Percentiles rank a stretch among this genome's conserved stretches.
Evolutionary conservation across 2,797 vertebrate species (phyloP).

Genomic region (Ceryle rudis): DNA sequence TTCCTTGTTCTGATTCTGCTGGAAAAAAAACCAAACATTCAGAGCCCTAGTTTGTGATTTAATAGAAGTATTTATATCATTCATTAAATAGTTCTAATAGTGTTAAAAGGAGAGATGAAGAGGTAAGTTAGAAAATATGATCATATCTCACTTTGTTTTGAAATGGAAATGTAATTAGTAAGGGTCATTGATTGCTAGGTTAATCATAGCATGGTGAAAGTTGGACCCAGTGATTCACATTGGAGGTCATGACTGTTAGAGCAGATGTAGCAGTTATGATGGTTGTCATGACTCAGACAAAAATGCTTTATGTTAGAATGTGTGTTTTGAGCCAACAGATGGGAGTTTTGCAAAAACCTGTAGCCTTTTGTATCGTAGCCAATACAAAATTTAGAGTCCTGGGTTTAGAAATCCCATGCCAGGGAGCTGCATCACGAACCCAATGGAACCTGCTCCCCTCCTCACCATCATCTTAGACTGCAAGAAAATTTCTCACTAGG

Average conservation of each 20-base stretch:
- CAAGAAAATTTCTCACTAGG: neutral
- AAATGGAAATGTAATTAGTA: neutral
- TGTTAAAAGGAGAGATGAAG: neutral
- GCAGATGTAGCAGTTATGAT: neutral
- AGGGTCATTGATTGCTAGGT: neutral
- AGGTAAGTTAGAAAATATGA: neutral
- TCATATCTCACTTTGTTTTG: neutral
- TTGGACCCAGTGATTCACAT: neutral
- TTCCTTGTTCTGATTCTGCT: neutral
- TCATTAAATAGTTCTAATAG: neutral
- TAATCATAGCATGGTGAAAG: neutral
- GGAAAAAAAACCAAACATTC: neutral
- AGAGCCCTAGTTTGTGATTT: neutral
- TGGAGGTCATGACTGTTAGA: neutral
- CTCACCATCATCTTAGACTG: neutral
- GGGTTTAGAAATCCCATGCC: neutral
- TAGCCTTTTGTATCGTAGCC: neutral
- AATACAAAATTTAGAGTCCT: neutral
- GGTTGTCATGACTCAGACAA: neutral
- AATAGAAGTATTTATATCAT: neutral
- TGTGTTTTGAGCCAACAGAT: neutral
- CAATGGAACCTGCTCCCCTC: neutral
- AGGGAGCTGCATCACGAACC: neutral
- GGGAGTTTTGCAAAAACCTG: neutral
- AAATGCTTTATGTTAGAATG: neutral